These are phyloP conservation scores for Pachypsylla venusta DNA, from an alignment of 1,140 invertebrate species.

Conservation along the genomic window DNA sequence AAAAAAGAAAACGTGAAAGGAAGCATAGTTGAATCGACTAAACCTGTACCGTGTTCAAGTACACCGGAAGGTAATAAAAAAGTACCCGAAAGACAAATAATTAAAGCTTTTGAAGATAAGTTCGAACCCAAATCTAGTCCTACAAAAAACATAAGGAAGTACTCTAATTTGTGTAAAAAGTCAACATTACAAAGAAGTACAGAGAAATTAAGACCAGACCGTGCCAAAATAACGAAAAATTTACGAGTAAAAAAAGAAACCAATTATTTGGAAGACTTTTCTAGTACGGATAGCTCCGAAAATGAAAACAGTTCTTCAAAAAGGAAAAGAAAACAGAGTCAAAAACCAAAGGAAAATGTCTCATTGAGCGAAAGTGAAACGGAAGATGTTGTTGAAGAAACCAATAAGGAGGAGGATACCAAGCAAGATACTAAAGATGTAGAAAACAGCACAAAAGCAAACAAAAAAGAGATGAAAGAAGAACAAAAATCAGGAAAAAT, in stretches of 20 bases:
- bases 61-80: not conserved
- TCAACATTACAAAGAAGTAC: not conserved
- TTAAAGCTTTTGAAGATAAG: conserved; percentile 6
- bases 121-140: conserved; percentile 7
- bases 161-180: not conserved
- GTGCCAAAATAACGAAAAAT: not conserved
- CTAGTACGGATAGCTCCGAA: not conserved
- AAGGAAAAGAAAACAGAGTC: not conserved
- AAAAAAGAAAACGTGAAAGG: too few relatives aligned
- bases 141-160: conserved; percentile 1
- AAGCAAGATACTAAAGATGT: not conserved
- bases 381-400: not conserved
- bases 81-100: not conserved
- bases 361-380: conserved; percentile 11
- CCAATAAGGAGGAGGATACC: not conserved
- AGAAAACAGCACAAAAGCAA: not conserved
- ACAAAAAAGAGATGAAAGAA: conserved; percentile 7
- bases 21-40: too few relatives aligned
- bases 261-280: not conserved
- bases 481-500: not conserved
- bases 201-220: not conserved
- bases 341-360: not conserved
- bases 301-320: not conserved
- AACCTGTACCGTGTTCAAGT: not conserved
- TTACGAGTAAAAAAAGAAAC: not conserved